Percentiles rank a stretch among this genome's conserved stretches.
phyloP scores from a whole-genome alignment of 2,113 vertebrate genomes.

The Piprites chloris region DNA sequence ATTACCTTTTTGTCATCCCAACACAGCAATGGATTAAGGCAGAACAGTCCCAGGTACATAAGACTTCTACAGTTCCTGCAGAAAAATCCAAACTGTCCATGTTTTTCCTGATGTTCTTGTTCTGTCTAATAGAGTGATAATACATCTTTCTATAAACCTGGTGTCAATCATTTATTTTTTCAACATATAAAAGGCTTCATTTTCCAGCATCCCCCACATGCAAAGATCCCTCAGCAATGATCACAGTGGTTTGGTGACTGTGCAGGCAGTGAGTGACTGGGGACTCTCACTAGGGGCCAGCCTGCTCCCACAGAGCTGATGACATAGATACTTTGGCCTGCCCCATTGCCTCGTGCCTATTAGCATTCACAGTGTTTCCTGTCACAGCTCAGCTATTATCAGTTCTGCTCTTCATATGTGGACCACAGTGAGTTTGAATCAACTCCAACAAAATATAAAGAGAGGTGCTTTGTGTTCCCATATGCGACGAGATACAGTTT shows the following conservation, averaged over 20 bases:
- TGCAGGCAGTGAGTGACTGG: not conserved
- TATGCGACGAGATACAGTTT: not conserved
- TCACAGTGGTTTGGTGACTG: not conserved
- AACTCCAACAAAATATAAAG: not conserved
- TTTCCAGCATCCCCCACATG: not conserved
- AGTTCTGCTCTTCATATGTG: constrained; percentile 26
- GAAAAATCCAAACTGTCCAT: not conserved
- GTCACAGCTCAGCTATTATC: not conserved
- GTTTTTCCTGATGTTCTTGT: not conserved
- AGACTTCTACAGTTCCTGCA: not conserved
- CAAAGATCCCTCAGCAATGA: not conserved
- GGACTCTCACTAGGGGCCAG: not conserved
- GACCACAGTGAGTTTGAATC: constrained; percentile 21
- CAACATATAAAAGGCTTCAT: not conserved
- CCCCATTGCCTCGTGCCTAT: not conserved
- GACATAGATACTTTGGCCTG: not conserved
- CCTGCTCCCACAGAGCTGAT: not conserved
- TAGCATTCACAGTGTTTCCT: not conserved
- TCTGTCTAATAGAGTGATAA: rapidly evolving
- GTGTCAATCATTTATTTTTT: not conserved
- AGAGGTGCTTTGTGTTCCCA: not conserved
- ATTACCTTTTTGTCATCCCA: not conserved
- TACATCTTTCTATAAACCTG: not conserved
- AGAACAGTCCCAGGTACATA: not conserved
- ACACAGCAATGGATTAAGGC: not conserved